A percentile compares a stretch with the other conserved stretches of the same genome.
Evolutionary conservation across 2,797 vertebrate species (phyloP).

Genomic region (Betta splendens): DNA sequence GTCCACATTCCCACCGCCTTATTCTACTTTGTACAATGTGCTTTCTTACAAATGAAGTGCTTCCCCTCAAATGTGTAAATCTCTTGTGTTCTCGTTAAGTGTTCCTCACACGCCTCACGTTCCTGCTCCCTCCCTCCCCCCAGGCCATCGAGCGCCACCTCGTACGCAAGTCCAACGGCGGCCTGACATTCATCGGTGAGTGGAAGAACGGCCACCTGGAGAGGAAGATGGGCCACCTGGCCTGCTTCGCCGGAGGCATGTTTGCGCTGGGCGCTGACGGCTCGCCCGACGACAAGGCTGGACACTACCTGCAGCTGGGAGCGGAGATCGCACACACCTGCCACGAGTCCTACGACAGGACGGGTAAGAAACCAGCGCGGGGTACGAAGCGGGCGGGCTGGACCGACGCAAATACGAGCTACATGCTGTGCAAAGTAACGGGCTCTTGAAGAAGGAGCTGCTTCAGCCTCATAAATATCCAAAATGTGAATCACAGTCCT

Average conservation of each 20-base stretch:
- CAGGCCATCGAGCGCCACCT: slow-evolving; percentile 98
- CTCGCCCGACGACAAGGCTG: slow-evolving; percentile 93
- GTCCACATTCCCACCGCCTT: background rate
- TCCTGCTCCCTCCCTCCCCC: slow-evolving; percentile 31
- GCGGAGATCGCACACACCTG: slow-evolving; percentile 98
- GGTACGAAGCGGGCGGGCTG: no score
- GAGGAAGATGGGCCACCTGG: slow-evolving; percentile 98
- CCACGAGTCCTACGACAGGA: slow-evolving; percentile 96
- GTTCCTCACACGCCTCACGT: background rate
- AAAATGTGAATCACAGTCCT: no score
- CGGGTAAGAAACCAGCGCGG: no score
- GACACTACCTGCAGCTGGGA: slow-evolving; percentile 97
- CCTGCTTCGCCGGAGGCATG: slow-evolving; percentile 98
- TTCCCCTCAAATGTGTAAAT: background rate
- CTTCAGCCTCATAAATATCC: no score
- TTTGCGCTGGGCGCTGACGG: slow-evolving; percentile 96
- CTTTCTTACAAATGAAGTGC: background rate
- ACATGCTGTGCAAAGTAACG: no score
- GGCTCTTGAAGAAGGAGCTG: no score
- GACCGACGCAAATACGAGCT: no score
- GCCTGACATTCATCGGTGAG: slow-evolving; percentile 95
- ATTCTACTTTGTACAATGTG: background rate
- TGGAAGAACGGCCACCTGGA: slow-evolving; percentile 99
- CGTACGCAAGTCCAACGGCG: slow-evolving; percentile 93
- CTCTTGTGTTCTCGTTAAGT: background rate